Conservation (phyloP, 2,113 vertebrate species). For the Thalassoma bifasciatum region DNA sequence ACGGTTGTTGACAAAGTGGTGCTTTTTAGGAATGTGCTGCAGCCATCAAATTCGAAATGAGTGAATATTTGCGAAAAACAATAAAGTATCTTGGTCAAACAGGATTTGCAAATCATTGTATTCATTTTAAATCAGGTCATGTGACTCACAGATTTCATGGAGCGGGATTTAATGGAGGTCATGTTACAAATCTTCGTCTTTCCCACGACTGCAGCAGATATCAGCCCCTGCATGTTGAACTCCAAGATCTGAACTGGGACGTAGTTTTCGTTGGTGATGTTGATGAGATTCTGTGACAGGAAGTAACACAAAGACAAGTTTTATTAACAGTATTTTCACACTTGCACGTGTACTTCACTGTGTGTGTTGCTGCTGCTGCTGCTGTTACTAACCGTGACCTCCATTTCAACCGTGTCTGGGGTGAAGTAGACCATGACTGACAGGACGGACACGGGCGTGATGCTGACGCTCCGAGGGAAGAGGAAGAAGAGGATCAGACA, state of each 20-base stretch:
- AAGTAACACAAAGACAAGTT: constrained; percentile 18
- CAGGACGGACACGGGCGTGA: constrained; percentile 89
- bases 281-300: constrained; percentile 83
- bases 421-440: constrained; percentile 88
- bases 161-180: constrained; percentile 76
- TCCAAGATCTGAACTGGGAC: constrained; percentile 78
- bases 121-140: too few species aligned
- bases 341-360: not conserved
- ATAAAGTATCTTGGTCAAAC: too few species aligned
- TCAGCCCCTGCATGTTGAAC: constrained; percentile 83
- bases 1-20: too few species aligned
- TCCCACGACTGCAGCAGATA: constrained; percentile 79
- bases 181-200: constrained; percentile 75
- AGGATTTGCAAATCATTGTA: too few species aligned
- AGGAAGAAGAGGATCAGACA: constrained; percentile 94
- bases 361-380: too few species aligned
- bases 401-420: constrained; percentile 62
- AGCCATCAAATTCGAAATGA: too few species aligned
- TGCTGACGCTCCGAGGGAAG: constrained; percentile 92
- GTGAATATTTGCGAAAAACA: too few species aligned
- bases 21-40: too few species aligned
- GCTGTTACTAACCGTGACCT: constrained; percentile 72
- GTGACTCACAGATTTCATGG: constrained; percentile 79
- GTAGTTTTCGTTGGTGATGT: constrained; percentile 89
- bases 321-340: not conserved